Conservation (phyloP, 1,140 invertebrate genomes). For the Mercenaria mercenaria region DNA sequence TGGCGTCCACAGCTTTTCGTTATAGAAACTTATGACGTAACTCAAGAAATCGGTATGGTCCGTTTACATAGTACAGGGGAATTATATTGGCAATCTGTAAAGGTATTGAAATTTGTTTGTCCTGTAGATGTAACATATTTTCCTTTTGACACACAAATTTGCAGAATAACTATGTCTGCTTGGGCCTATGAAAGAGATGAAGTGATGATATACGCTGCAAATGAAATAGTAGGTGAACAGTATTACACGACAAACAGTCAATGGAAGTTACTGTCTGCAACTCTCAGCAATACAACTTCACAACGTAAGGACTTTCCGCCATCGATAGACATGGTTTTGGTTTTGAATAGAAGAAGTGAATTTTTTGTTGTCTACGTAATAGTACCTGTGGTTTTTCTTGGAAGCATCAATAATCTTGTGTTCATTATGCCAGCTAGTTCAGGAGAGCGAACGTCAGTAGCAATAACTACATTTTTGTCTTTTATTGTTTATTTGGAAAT, state of each 20-base stretch:
- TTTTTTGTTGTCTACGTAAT: slow-evolving; percentile 88
- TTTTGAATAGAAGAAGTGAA: slow-evolving; percentile 13
- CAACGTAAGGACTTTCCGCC: background rate
- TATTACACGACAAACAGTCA: slow-evolving; percentile 46
- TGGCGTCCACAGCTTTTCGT: slow-evolving; percentile 6
- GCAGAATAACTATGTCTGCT: background rate
- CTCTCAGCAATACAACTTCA: background rate
- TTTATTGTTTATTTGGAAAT: slow-evolving; percentile 88
- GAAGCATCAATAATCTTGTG: slow-evolving; percentile 87
- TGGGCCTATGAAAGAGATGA: slow-evolving; percentile 2
- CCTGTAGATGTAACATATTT: slow-evolving; percentile 60
- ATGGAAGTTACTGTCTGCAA: background rate
- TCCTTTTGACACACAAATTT: slow-evolving; percentile 44
- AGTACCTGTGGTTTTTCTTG: slow-evolving; percentile 88
- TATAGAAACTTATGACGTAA: background rate
- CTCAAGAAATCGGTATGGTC: background rate
- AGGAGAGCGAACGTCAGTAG: slow-evolving; percentile 88
- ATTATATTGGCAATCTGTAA: background rate
- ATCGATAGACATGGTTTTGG: background rate
- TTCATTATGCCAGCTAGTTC: slow-evolving; percentile 88
- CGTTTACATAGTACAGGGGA: background rate
- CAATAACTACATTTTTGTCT: slow-evolving; percentile 88
- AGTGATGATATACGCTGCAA: background rate
- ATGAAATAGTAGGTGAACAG: background rate
- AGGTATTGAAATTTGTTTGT: background rate